Conservation (phyloP, 2,888 invertebrate genomes). For the Cantharis nigra region DNA sequence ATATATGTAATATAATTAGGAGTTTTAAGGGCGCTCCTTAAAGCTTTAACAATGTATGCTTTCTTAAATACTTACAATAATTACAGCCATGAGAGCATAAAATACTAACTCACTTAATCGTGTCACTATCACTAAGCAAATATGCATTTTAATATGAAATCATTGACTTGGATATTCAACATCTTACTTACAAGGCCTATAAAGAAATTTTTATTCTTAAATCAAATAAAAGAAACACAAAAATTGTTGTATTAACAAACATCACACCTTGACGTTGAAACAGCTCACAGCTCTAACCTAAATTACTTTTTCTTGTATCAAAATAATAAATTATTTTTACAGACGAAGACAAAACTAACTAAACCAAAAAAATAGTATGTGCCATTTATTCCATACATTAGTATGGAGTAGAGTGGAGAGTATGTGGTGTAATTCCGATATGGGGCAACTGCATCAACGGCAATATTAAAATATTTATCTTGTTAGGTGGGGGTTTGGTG, state of each 20-base stretch:
- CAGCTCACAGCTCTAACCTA: neutral
- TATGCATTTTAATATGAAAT: neutral
- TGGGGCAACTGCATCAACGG: too few species aligned
- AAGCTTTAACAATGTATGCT: slow-evolving; percentile 11
- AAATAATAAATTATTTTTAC: neutral
- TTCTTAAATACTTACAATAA: slow-evolving; percentile 19
- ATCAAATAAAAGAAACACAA: neutral
- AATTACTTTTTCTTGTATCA: neutral
- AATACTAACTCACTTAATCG: slow-evolving; percentile 3
- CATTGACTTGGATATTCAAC: neutral
- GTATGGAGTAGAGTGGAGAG: too few species aligned
- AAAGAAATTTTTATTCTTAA: neutral
- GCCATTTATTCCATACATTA: neutral
- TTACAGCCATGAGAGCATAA: slow-evolving; percentile 12
- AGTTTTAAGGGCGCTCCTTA: slow-evolving; percentile 19
- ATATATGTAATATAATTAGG: slow-evolving; percentile 20
- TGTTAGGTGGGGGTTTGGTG: too few species aligned
- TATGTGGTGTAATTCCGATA: too few species aligned
- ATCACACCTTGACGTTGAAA: neutral
- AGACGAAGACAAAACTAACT: neutral
- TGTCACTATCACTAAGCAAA: neutral
- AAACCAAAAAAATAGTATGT: neutral
- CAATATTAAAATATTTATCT: too few species aligned
- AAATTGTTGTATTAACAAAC: neutral
- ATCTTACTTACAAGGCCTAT: neutral